A percentile compares a stretch with the other conserved stretches of the same genome.
Conservation (phyloP, 2,113 vertebrate genomes). For the Vimba vimba region DNA sequence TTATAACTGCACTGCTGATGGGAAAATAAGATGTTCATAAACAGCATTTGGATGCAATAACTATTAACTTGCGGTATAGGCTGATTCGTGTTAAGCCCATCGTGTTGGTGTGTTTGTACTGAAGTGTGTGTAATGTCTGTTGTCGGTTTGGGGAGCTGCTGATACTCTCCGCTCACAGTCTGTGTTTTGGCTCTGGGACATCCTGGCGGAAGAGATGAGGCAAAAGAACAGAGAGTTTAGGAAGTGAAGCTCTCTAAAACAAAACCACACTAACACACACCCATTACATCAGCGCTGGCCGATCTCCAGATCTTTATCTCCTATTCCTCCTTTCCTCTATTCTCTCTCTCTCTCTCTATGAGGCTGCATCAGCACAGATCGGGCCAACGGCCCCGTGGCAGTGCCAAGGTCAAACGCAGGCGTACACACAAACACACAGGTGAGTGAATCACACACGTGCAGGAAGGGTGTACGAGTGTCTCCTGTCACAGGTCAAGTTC, state of each 20-base stretch:
- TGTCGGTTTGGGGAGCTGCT: constrained; percentile 24
- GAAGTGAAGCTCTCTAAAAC: constrained; percentile 48
- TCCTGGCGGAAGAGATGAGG: constrained; percentile 52
- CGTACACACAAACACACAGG: constrained; percentile 30
- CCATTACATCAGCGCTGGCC: constrained; percentile 52
- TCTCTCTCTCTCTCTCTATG: constrained; percentile 24
- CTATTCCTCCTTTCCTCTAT: constrained; percentile 27
- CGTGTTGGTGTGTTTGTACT: neutral
- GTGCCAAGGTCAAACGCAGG: constrained; percentile 19
- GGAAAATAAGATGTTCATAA: neutral
- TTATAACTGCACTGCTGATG: constrained; percentile 3
- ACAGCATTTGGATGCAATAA: neutral
- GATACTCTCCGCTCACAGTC: constrained; percentile 16
- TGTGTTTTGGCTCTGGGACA: constrained; percentile 48
- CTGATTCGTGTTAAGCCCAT: neutral
- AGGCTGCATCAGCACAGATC: constrained; percentile 33
- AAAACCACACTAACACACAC: constrained; percentile 48
- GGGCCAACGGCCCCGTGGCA: constrained; percentile 1
- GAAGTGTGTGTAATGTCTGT: neutral
- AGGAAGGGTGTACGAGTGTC: constrained; percentile 52
- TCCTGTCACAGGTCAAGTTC: constrained; percentile 47
- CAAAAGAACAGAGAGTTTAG: constrained; percentile 22
- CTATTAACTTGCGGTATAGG: neutral
- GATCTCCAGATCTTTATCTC: constrained; percentile 37
- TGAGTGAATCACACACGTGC: constrained; percentile 38